These are phyloP conservation scores for Silurus lanzhouensis DNA, from an alignment of 2,797 vertebrate genomes.

Conservation along the genomic window DNA sequence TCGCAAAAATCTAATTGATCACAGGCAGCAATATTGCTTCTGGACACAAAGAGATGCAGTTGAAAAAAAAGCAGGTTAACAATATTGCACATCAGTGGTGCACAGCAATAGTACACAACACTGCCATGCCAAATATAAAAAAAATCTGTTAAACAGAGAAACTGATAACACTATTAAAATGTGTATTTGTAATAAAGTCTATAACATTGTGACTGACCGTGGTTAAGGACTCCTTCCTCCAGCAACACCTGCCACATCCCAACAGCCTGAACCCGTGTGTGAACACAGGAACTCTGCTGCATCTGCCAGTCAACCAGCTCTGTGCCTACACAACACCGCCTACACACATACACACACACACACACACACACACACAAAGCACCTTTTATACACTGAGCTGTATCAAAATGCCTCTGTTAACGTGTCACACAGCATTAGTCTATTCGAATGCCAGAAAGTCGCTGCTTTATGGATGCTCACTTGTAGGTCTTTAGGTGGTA, in stretches of 20 bases:
- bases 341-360: constrained; percentile 58
- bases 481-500: constrained; percentile 96
- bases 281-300: constrained; percentile 90
- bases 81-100: background rate
- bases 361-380: constrained; percentile 28
- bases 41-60: background rate
- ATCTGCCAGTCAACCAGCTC: constrained; percentile 97
- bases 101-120: background rate
- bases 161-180: background rate
- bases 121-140: background rate
- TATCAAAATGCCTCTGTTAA: background rate
- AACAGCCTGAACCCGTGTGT: constrained; percentile 90
- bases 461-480: constrained; percentile 53
- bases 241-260: constrained; percentile 99
- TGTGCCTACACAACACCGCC: constrained; percentile 94
- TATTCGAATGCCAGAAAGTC: background rate
- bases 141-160: background rate
- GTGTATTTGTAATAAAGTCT: background rate
- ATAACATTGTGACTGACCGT: constrained; percentile 78
- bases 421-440: background rate
- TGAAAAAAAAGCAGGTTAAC: background rate
- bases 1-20: background rate
- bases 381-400: constrained; percentile 7
- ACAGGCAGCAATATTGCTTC: background rate
- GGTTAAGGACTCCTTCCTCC: constrained; percentile 95